These are phyloP conservation scores for Archegozetes longisetosus DNA, from an alignment of 1,140 invertebrate genomes.

Conservation along the genomic window DNA sequence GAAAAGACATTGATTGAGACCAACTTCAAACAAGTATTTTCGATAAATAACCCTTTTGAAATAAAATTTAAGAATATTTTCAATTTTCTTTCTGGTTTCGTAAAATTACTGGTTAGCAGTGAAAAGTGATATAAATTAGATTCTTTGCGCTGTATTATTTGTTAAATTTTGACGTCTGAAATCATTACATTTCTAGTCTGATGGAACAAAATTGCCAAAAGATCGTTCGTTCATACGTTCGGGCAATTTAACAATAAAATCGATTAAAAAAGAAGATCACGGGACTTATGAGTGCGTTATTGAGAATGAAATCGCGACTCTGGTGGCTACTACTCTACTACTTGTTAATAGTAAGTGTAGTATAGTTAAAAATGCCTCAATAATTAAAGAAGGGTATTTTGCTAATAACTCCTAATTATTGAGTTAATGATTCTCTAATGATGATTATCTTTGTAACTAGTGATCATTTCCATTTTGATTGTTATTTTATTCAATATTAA, in stretches of 20 bases:
- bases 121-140: no score
- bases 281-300: constrained; percentile 88
- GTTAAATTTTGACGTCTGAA: no score
- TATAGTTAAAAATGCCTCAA: neutral
- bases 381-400: neutral
- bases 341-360: constrained; percentile 52
- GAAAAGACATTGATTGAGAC: no score
- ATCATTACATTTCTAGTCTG: constrained; percentile 50
- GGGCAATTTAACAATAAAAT: constrained; percentile 81
- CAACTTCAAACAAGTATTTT: no score
- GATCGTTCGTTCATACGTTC: constrained; percentile 54
- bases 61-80: no score
- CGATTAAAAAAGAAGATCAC: constrained; percentile 69
- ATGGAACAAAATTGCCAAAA: constrained; percentile 59
- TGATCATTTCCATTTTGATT: neutral
- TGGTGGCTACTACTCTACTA: constrained; percentile 70
- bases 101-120: no score
- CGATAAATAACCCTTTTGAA: no score
- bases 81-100: no score
- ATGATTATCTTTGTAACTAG: neutral
- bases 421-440: neutral
- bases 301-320: constrained; percentile 81
- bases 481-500: neutral
- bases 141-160: no score
- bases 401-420: neutral